Percentiles rank a stretch among this genome's conserved stretches.
These are phyloP conservation scores for Autographa gamma DNA, from an alignment of 2,888 invertebrate genomes.

Conservation along the genomic window DNA sequence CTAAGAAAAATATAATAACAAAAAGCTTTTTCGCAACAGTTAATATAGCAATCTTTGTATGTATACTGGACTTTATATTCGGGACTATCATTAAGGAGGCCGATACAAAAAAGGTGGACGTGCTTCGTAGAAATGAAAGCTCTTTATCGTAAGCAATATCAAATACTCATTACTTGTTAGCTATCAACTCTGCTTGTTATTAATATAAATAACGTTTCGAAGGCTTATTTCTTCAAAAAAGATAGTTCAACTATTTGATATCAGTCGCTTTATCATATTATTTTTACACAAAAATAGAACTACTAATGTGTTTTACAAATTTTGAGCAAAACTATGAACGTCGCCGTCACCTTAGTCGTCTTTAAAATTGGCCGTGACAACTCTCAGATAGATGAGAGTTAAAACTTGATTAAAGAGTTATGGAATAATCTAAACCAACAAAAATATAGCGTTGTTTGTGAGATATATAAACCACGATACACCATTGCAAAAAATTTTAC, in stretches of 20 bases:
- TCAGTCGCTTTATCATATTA: neutral
- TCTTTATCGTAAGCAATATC: slow-evolving; percentile 5
- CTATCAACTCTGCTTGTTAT: neutral
- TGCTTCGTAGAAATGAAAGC: slow-evolving; percentile 7
- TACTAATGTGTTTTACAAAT: neutral
- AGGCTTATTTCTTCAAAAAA: neutral
- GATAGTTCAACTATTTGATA: neutral
- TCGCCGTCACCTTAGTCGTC: neutral
- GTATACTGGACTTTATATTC: slow-evolving; percentile 6
- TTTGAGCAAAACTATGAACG: neutral
- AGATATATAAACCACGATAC: neutral
- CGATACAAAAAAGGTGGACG: neutral
- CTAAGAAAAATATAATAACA: neutral
- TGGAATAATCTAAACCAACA: neutral
- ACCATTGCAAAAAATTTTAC: neutral
- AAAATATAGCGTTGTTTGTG: neutral
- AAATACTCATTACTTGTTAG: slow-evolving; percentile 7
- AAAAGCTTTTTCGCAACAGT: neutral
- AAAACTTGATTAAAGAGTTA: neutral
- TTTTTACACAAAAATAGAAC: neutral
- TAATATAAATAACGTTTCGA: slow-evolving; percentile 1
- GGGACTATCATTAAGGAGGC: neutral
- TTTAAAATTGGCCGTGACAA: neutral
- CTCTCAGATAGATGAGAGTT: neutral
- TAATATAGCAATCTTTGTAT: neutral